Percentiles rank a stretch among this genome's conserved stretches.
These are phyloP conservation scores for Scaptomyza montana DNA, from an alignment of 1,140 invertebrate genomes.

Conservation along the genomic window DNA sequence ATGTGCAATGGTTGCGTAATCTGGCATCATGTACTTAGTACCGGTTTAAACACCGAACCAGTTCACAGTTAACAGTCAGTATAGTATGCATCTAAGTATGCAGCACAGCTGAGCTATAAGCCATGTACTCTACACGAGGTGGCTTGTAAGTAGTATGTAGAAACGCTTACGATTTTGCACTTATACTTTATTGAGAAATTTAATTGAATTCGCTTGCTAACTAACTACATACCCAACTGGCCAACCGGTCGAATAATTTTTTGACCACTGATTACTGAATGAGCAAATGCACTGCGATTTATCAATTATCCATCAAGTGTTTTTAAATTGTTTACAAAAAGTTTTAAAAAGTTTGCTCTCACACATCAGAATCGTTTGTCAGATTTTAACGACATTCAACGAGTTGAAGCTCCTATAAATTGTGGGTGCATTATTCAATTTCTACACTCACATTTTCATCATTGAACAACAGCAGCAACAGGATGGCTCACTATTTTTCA, in stretches of 20 bases:
- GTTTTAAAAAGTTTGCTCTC: background rate
- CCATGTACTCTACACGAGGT: constrained; percentile 32
- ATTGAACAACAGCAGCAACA: background rate
- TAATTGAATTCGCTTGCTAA: constrained; percentile 75
- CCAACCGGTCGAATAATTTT: constrained; percentile 44
- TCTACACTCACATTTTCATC: background rate
- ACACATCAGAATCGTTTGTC: no score
- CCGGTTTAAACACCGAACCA: constrained; percentile 70
- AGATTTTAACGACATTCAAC: background rate
- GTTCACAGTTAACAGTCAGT: constrained; percentile 46
- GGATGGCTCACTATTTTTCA: background rate
- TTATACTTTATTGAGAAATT: constrained; percentile 78
- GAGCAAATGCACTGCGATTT: constrained; percentile 38
- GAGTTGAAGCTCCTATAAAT: constrained; percentile 9
- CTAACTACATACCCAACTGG: constrained; percentile 30
- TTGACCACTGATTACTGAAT: constrained; percentile 54
- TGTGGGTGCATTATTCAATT: background rate
- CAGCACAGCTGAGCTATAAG: constrained; percentile 40
- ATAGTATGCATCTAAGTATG: constrained; percentile 56
- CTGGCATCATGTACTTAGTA: constrained; percentile 61
- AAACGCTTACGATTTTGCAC: constrained; percentile 51
- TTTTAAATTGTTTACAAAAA: background rate
- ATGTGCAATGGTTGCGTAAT: constrained; percentile 65
- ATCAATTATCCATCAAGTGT: background rate
- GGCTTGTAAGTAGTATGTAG: constrained; percentile 1